Evolutionary conservation across 2,888 invertebrate genomes (phyloP), one percentile per base, ranked within the genome.

Genomic region (Eumerus sabulonum): DNA sequence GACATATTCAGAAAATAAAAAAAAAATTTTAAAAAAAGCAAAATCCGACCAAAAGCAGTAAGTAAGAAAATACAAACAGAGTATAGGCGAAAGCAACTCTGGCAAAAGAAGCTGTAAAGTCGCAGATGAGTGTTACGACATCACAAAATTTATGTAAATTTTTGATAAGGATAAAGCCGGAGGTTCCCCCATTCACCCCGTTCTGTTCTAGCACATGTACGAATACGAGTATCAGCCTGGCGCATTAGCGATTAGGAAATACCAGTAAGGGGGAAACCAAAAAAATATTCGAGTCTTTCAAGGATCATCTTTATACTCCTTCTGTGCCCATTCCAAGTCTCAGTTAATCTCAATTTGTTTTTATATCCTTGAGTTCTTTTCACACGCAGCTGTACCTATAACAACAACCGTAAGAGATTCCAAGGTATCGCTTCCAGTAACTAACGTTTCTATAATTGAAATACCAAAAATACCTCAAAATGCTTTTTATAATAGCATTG

Each of bases 381-480:
- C 36, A 50, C 45, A 17, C 68, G 56, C 74, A 76, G 74, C 62
- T 70, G 74, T 64, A 70, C 50, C 14, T 48, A 44, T n/a, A n/a
- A n/a, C n/a, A 27, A 35, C 54, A 19, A 35, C 27, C n/a, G 38
- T 17, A 53, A 57, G 51, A 56, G 40, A 70, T 76, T 53, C 44
- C 62, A 60, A 50, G 19, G 63, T 50, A 68, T 63, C 47, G 63
- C 66, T 60, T 76, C 64, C 59, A 64, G 64, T 72, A 76, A 71
- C 71, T 71, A 51, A 64, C 64, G 38, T 47, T 71, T 50, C 63
- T 50, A 36, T 76, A 76, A 76, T 76, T 76, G 71, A 76, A 76
- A 76, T 71, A 48, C 59, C 50, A 40, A 66, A 71, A 76, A 60
- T 66, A 44, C 51, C 56, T 19, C 19, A 27, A 45, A 73, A 56